Conservation (phyloP, 2,888 invertebrate genomes). For the Augiades crinisus region DNA sequence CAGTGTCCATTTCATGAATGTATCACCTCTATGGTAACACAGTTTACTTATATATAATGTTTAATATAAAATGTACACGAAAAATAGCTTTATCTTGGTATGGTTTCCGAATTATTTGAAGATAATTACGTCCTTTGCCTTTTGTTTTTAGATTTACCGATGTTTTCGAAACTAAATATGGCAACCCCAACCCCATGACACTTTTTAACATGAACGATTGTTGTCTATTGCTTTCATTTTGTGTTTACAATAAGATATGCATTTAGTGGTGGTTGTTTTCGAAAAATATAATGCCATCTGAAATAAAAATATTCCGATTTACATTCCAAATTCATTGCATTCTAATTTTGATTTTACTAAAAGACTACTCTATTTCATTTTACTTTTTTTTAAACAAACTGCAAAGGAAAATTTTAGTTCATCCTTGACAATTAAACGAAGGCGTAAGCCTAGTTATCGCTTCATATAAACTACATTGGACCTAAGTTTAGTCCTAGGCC, state of each 20-base stretch:
- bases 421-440: slow-evolving; percentile 24
- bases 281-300: not conserved
- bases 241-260: not conserved
- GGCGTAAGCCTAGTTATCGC: slow-evolving; percentile 21
- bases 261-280: not conserved
- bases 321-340: no score
- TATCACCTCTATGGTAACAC: slow-evolving; percentile 2
- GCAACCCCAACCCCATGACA: no score
- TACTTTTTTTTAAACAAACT: not conserved
- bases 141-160: slow-evolving; percentile 12
- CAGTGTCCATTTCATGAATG: not conserved
- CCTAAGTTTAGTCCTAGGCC: not conserved
- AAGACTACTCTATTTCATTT: no score
- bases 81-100: slow-evolving; percentile 48
- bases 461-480: slow-evolving; percentile 18
- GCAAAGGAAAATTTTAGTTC: slow-evolving; percentile 21
- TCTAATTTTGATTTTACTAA: no score
- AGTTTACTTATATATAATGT: slow-evolving; percentile 38
- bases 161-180: not conserved
- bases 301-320: not conserved
- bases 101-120: slow-evolving; percentile 34
- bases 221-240: not conserved
- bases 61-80: slow-evolving; percentile 49
- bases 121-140: slow-evolving; percentile 29
- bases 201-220: not conserved